Percentiles rank a stretch among this genome's conserved stretches.
Evolutionary conservation across 2,113 vertebrate species (phyloP).

Genomic region (Axis porcinus): DNA sequence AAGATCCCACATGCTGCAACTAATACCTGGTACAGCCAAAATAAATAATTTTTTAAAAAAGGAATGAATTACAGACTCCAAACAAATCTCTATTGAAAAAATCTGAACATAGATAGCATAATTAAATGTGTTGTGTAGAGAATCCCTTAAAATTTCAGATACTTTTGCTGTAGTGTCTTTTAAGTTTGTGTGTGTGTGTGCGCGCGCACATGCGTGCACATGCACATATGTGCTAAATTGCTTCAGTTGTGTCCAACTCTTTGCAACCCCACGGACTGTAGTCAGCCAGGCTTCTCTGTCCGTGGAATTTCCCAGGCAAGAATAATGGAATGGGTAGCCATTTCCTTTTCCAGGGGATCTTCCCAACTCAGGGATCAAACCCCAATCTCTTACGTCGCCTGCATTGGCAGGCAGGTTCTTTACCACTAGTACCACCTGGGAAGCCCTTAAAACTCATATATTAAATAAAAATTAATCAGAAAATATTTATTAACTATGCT

Average conservation of each 20-base stretch:
- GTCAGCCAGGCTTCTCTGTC: background rate
- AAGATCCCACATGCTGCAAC: background rate
- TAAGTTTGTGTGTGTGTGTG: background rate
- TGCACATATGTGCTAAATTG: background rate
- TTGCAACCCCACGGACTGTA: background rate
- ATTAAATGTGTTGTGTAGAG: background rate
- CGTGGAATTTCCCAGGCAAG: background rate
- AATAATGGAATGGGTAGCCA: background rate
- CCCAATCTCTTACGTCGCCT: background rate
- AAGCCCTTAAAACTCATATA: background rate
- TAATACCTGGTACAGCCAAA: background rate
- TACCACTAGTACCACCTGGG: background rate
- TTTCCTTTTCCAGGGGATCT: background rate
- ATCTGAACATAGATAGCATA: background rate
- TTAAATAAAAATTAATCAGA: background rate
- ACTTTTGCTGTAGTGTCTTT: background rate
- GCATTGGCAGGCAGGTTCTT: background rate
- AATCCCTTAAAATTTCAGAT: background rate
- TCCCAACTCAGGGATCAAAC: background rate
- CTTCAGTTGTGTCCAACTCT: background rate
- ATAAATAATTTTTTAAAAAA: background rate
- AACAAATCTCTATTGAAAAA: slow-evolving; percentile 2
- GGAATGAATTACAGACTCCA: background rate
- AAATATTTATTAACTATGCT: background rate
- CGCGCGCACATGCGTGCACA: accelerated